Evolutionary conservation across 2,888 invertebrate species (phyloP).

Genomic region (Biston betularia): DNA sequence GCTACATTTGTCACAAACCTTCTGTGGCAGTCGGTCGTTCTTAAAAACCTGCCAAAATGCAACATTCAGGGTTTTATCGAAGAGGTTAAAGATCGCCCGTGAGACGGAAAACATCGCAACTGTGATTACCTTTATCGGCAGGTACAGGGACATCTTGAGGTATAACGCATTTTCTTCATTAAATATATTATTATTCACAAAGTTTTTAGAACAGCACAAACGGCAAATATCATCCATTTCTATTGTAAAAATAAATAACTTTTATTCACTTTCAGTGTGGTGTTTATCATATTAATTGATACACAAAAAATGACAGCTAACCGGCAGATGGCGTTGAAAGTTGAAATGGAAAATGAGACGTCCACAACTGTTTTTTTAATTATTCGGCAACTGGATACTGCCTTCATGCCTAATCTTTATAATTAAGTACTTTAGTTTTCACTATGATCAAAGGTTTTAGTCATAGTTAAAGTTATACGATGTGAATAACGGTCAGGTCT

Average conservation of each 20-base stretch:
- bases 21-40: constrained; percentile 89
- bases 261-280: constrained; percentile 39
- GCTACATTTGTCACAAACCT: constrained; percentile 90
- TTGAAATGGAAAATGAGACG: constrained; percentile 2
- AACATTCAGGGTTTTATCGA: constrained; percentile 18
- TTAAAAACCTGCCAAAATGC: constrained; percentile 84
- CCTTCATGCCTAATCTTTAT: too few relatives aligned
- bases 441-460: too few relatives aligned
- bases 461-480: too few relatives aligned
- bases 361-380: too few relatives aligned
- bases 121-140: constrained; percentile 89
- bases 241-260: constrained; percentile 26
- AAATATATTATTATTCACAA: constrained; percentile 89
- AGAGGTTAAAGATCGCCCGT: constrained; percentile 31
- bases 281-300: constrained; percentile 61
- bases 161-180: constrained; percentile 89
- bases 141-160: constrained; percentile 89
- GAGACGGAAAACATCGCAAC: constrained; percentile 13
- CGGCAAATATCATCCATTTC: constrained; percentile 79
- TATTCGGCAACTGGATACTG: too few relatives aligned
- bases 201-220: constrained; percentile 79
- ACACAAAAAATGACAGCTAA: constrained; percentile 62
- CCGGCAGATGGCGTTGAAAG: constrained; percentile 34
- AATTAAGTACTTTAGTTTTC: too few relatives aligned
- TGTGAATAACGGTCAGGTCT: too few relatives aligned